phyloP scores from a whole-genome alignment of 2,113 vertebrate species.

The Echinops telfairi region DNA sequence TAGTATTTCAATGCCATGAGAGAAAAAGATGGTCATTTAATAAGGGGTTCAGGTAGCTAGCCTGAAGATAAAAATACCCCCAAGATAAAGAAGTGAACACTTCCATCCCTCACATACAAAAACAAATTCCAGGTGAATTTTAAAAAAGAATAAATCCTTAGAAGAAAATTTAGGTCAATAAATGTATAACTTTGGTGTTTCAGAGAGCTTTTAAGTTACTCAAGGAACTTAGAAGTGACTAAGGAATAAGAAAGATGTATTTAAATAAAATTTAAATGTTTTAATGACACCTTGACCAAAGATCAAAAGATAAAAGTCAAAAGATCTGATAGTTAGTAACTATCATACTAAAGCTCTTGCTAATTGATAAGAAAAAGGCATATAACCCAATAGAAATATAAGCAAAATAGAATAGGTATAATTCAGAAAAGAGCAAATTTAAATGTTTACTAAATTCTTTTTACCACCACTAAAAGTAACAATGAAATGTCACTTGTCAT shows the following conservation, averaged over 20 bases:
- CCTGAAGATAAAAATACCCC: no score
- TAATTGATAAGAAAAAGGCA: not conserved
- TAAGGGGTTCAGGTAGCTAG: not conserved
- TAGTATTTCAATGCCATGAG: slow-evolving; percentile 5
- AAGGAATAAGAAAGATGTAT: not conserved
- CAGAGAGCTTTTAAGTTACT: slow-evolving; percentile 33
- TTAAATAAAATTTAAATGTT: slow-evolving; percentile 4
- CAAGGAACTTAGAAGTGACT: slow-evolving; percentile 13
- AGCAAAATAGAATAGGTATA: not conserved
- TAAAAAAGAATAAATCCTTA: slow-evolving; percentile 24
- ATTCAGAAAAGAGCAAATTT: not conserved
- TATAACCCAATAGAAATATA: slow-evolving; percentile 14
- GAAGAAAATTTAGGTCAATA: slow-evolving; percentile 31
- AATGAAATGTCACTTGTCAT: not conserved
- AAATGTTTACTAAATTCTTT: not conserved
- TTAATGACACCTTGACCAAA: slow-evolving; percentile 27
- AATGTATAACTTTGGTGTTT: not conserved
- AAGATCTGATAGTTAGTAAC: not conserved
- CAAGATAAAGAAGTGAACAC: not conserved
- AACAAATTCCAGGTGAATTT: slow-evolving; percentile 3
- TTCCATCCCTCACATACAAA: not conserved
- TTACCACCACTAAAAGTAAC: not conserved
- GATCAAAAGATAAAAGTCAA: slow-evolving; percentile 35
- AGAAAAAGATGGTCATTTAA: not conserved
- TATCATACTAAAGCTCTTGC: not conserved